Evolutionary conservation across 2,797 vertebrate species (phyloP).

Genomic region (Girardinus metallicus): DNA sequence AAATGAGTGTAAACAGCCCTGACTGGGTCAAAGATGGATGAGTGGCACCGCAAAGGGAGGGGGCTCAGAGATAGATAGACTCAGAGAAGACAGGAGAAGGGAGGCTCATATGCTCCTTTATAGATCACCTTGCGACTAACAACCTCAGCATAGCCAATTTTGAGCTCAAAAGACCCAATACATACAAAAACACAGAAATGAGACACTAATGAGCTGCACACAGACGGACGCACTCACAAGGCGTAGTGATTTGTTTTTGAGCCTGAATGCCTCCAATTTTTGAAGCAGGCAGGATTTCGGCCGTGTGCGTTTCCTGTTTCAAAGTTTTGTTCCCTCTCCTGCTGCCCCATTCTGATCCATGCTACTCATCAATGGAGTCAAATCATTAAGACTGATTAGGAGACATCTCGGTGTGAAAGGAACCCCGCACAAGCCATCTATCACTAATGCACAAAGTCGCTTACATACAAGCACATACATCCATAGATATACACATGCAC

Average conservation of each 20-base stretch:
- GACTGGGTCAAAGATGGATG: constrained; percentile 66
- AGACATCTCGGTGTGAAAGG: constrained; percentile 82
- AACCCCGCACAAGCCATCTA: constrained; percentile 75
- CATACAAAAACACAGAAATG: constrained; percentile 10
- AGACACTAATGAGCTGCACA: constrained; percentile 20
- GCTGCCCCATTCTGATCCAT: constrained; percentile 58
- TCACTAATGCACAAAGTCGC: constrained; percentile 53
- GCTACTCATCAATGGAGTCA: constrained; percentile 74
- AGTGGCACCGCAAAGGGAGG: constrained; percentile 53
- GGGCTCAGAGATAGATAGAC: constrained; percentile 66
- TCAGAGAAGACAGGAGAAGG: constrained; percentile 50
- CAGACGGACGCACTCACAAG: constrained; percentile 14
- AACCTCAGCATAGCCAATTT: constrained; percentile 11
- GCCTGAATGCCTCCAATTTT: constrained; percentile 24
- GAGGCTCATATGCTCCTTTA: constrained; percentile 42
- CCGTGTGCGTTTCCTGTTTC: constrained; percentile 35
- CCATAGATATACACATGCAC: constrained; percentile 23
- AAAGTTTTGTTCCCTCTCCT: constrained; percentile 35
- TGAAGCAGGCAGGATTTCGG: constrained; percentile 25
- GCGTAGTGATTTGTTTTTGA: constrained; percentile 9
- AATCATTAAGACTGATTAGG: constrained; percentile 85
- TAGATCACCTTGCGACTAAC: constrained; percentile 55
- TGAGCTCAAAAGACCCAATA: constrained; percentile 28
- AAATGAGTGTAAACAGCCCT: constrained; percentile 75
- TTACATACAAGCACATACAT: constrained; percentile 28